Conservation (phyloP, 1,140 invertebrate genomes). For the Drosophila bipectinata region DNA sequence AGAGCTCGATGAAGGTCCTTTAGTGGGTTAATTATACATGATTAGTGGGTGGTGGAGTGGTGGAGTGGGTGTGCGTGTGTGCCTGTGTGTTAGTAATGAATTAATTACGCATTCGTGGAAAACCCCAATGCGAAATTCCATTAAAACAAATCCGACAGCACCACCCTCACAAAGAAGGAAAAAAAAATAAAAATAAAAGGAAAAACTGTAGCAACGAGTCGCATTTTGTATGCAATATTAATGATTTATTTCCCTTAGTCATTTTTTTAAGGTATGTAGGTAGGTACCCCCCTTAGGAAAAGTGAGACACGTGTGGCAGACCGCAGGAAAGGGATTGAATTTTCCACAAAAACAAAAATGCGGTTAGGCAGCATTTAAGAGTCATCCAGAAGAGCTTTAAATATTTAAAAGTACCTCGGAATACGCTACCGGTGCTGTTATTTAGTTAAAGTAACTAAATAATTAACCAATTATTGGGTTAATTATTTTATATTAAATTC, state of each 20-base stretch:
- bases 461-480: too few relatives aligned
- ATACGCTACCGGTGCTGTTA: too few relatives aligned
- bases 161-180: neutral
- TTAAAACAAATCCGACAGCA: neutral
- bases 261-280: neutral
- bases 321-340: slow-evolving; percentile 5
- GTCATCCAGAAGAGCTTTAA: neutral
- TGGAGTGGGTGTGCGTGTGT: neutral
- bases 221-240: slow-evolving; percentile 24
- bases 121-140: slow-evolving; percentile 9
- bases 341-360: slow-evolving; percentile 9
- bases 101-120: slow-evolving; percentile 39
- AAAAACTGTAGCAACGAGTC: neutral
- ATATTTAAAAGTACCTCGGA: neutral
- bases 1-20: slow-evolving; percentile 43
- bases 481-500: too few relatives aligned
- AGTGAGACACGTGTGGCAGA: slow-evolving; percentile 32
- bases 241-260: slow-evolving; percentile 5
- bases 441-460: too few relatives aligned
- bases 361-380: neutral
- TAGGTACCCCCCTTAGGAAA: neutral
- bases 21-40: slow-evolving; percentile 31
- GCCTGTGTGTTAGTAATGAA: slow-evolving; percentile 18
- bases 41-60: slow-evolving; percentile 2
- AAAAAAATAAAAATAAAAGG: neutral